These are phyloP conservation scores for Spondyliosoma cantharus DNA, from an alignment of 2,797 vertebrate species.

Conservation along the genomic window DNA sequence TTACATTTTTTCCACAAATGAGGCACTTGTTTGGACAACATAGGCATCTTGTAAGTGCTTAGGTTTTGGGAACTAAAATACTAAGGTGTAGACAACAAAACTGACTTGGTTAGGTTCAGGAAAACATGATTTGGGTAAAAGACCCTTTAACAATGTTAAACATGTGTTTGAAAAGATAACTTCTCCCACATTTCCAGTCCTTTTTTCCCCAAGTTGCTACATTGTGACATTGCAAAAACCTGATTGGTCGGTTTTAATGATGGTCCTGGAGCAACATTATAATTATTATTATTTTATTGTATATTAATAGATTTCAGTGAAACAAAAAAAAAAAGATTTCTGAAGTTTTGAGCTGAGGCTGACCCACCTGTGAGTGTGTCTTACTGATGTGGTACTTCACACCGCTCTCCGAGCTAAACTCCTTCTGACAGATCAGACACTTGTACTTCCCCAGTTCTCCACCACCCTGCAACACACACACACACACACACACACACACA, in stretches of 20 bases:
- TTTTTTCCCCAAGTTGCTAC: no score
- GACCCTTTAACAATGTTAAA: no score
- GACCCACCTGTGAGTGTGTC: constrained; percentile 93
- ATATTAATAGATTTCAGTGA: background rate
- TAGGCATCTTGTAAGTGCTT: background rate
- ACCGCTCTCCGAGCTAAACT: constrained; percentile 97
- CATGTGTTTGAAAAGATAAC: no score
- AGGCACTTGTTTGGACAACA: constrained; percentile 1
- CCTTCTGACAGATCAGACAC: constrained; percentile 97
- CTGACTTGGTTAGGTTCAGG: no score
- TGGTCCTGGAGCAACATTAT: no score
- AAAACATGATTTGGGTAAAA: no score
- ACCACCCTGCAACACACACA: constrained; percentile 85
- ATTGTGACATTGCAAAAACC: no score
- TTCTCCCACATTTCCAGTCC: no score
- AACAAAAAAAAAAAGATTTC: background rate
- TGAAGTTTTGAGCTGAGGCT: constrained; percentile 9
- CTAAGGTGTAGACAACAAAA: no score
- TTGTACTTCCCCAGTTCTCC: constrained; percentile 94
- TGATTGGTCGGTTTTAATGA: no score
- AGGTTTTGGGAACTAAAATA: no score
- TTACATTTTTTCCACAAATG: background rate
- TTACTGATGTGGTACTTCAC: constrained; percentile 99
- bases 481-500: background rate
- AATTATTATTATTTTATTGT: background rate